These are phyloP conservation scores for Pasiphila rectangulata DNA, from an alignment of 2,888 invertebrate species.

Conservation along the genomic window DNA sequence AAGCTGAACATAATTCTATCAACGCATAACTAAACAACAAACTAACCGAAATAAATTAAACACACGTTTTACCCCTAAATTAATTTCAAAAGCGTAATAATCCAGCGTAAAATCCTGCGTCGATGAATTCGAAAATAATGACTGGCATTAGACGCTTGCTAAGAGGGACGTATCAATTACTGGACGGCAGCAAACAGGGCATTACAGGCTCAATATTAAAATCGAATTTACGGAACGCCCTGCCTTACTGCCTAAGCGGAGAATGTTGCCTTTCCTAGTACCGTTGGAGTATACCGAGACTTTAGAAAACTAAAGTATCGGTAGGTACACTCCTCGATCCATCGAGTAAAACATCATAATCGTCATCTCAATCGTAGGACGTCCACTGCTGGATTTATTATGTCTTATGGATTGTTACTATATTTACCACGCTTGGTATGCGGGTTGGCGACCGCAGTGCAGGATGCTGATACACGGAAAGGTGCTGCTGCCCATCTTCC, in stretches of 20 bases:
- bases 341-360: too few species aligned
- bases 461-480: too few species aligned
- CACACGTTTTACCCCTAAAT: constrained; percentile 42
- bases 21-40: constrained; percentile 15
- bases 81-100: constrained; percentile 52
- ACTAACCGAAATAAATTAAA: constrained; percentile 35
- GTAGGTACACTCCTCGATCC: too few species aligned
- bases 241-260: constrained; percentile 20
- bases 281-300: constrained; percentile 42
- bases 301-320: too few species aligned
- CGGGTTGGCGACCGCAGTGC: too few species aligned
- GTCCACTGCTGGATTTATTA: too few species aligned
- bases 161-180: constrained; percentile 77
- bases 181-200: constrained; percentile 66
- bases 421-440: too few species aligned
- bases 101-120: constrained; percentile 66
- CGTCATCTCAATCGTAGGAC: too few species aligned
- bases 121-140: constrained; percentile 78
- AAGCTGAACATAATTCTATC: constrained; percentile 2
- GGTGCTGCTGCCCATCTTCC: too few species aligned
- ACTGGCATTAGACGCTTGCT: constrained; percentile 71
- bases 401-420: too few species aligned
- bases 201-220: constrained; percentile 77
- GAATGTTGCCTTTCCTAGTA: constrained; percentile 37
- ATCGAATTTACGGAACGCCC: constrained; percentile 73